Evolutionary conservation across 2,888 invertebrate genomes (phyloP).

Genomic region (Resseliella maxima): DNA sequence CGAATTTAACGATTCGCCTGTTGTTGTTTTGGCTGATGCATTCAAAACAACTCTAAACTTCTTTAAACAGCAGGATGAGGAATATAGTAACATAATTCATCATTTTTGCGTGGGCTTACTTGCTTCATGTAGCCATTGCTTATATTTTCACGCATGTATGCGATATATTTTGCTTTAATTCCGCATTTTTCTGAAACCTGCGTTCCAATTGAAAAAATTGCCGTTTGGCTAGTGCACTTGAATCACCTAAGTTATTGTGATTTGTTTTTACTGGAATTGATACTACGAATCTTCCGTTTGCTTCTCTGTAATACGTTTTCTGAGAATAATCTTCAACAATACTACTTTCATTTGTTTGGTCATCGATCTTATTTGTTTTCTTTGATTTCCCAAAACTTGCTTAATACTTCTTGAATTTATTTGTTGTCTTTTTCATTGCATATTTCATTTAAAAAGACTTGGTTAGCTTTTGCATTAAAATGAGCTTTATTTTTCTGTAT

Average conservation of each 20-base stretch:
- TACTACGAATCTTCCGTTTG: not conserved
- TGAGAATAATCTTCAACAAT: not conserved
- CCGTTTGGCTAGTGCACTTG: not conserved
- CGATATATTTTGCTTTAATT: not conserved
- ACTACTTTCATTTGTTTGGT: not conserved
- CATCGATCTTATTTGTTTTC: not conserved
- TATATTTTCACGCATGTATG: not conserved
- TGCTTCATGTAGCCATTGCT: not conserved
- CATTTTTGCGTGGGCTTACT: not conserved
- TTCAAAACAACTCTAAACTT: not conserved
- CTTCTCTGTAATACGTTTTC: not conserved
- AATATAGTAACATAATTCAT: not conserved
- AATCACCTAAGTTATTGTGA: not conserved
- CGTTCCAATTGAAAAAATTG: not conserved
- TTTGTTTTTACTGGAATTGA: constrained; percentile 3
- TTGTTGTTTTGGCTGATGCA: not conserved
- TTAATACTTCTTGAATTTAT: not conserved
- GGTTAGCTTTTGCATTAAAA: too few relatives aligned
- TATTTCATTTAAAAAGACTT: too few relatives aligned
- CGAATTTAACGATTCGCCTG: not conserved
- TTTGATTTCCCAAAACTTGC: not conserved
- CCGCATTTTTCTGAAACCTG: not conserved
- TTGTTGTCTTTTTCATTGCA: not conserved
- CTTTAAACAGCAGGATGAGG: not conserved
- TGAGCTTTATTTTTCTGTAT: not conserved